phyloP scores from a whole-genome alignment of 64 coral and sea anemone species.

The Platygyra sinensis region DNA sequence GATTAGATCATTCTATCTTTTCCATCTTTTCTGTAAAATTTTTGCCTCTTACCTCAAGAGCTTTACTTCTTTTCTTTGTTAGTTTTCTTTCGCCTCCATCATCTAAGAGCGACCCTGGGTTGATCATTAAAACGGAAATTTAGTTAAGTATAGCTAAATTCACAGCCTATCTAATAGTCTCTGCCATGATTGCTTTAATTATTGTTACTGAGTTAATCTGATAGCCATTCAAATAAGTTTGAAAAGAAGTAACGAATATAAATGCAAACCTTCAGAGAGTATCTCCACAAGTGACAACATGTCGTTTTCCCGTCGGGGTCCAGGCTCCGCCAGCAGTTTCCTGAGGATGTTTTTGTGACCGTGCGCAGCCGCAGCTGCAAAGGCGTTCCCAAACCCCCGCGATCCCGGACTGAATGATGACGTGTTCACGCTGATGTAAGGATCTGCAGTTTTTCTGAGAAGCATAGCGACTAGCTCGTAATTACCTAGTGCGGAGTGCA shows the following conservation, averaged over 20 bases:
- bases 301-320: conserved; percentile 48
- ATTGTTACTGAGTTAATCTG: not conserved
- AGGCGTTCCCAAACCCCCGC: conserved; percentile 68
- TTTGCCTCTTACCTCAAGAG: conserved; percentile 33
- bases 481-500: conserved; percentile 47
- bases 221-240: not conserved
- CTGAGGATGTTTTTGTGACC: conserved; percentile 75
- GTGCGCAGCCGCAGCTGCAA: conserved; percentile 77
- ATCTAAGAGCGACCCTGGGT: not conserved
- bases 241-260: not conserved
- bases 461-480: conserved; percentile 73
- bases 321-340: conserved; percentile 73
- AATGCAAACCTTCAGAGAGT: conserved; percentile 67
- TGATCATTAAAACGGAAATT: not conserved
- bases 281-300: conserved; percentile 89
- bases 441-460: conserved; percentile 66
- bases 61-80: conserved; percentile 44
- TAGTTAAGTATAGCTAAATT: not conserved
- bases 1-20: too few species aligned
- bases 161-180: not conserved
- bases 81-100: not conserved
- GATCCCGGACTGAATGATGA: conserved; percentile 41
- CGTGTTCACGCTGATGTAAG: conserved; percentile 42
- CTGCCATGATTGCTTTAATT: too few species aligned
- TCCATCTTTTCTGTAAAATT: too few species aligned